Percentiles rank a stretch among this genome's conserved stretches.
Conservation (phyloP, 2,888 invertebrate genomes). For the Sylvicola fuscatus region DNA sequence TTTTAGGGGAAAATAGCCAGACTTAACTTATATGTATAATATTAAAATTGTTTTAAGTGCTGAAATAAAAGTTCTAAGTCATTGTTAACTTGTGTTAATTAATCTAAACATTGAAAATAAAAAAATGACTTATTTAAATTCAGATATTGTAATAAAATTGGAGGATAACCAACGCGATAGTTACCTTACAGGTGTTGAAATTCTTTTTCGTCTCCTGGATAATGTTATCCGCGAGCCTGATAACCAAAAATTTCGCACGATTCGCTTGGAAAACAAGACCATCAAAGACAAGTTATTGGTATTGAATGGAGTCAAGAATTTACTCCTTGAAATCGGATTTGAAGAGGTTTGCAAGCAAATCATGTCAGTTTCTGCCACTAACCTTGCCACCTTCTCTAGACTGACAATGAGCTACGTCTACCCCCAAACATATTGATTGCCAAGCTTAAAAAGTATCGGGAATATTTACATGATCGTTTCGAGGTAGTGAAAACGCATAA, state of each 20-base stretch:
- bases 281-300: slow-evolving; percentile 20
- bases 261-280: slow-evolving; percentile 20
- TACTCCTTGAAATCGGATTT: slow-evolving; percentile 22
- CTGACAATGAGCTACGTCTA: slow-evolving; percentile 13
- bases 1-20: no score
- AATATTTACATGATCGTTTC: slow-evolving; percentile 11
- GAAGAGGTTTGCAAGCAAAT: slow-evolving; percentile 5
- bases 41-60: no score
- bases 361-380: neutral
- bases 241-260: slow-evolving; percentile 20
- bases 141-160: neutral
- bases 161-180: slow-evolving; percentile 14
- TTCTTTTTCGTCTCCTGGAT: slow-evolving; percentile 19
- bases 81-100: no score
- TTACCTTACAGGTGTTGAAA: slow-evolving; percentile 20
- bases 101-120: no score
- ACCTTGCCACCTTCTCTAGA: slow-evolving; percentile 4
- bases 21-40: no score
- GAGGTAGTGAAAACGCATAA: neutral
- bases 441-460: slow-evolving; percentile 18
- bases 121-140: neutral
- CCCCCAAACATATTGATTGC: slow-evolving; percentile 16
- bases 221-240: slow-evolving; percentile 21
- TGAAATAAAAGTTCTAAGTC: no score
- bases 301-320: slow-evolving; percentile 15